phyloP scores from a whole-genome alignment of 1,140 invertebrate species.

The Drosophila orena region DNA sequence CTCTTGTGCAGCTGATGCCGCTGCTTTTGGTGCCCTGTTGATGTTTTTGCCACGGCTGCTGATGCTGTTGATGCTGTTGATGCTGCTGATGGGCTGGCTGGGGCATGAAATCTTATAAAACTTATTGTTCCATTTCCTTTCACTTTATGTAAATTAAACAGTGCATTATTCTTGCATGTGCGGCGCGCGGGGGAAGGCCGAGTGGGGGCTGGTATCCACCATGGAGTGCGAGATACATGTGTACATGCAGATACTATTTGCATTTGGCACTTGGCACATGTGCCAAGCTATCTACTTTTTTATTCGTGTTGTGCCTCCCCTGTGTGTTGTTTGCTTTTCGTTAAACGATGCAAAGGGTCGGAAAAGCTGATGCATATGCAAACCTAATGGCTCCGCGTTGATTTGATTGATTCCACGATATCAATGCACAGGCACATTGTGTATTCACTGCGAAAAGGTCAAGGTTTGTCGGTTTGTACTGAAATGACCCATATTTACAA shows the following conservation, averaged over 20 bases:
- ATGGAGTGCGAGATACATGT: slow-evolving; percentile 21
- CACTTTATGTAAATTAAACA: slow-evolving; percentile 78
- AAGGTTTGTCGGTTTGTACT: slow-evolving; percentile 25
- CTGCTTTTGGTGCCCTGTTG: not conserved
- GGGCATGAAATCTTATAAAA: slow-evolving; percentile 61
- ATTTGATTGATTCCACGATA: slow-evolving; percentile 72
- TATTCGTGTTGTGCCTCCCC: not conserved
- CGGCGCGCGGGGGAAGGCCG: not conserved
- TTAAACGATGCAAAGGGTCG: slow-evolving; percentile 16
- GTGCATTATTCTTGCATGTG: slow-evolving; percentile 61
- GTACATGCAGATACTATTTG: slow-evolving; percentile 33
- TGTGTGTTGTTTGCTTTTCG: slow-evolving; percentile 5
- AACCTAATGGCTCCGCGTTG: slow-evolving; percentile 41
- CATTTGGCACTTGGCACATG: slow-evolving; percentile 42
- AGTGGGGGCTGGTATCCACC: not conserved
- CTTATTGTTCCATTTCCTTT: slow-evolving; percentile 80
- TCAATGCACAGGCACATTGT: slow-evolving; percentile 22
- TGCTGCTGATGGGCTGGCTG: slow-evolving; percentile 20
- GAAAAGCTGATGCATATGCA: slow-evolving; percentile 43
- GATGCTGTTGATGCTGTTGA: slow-evolving; percentile 14
- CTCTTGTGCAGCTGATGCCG: slow-evolving; percentile 56
- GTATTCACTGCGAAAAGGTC: slow-evolving; percentile 46
- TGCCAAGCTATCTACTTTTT: slow-evolving; percentile 7
- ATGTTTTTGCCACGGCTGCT: slow-evolving; percentile 13
- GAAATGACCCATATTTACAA: too few relatives aligned